Evolutionary conservation across 2,797 vertebrate genomes (phyloP).

Genomic region (Macropus fuliginosus): DNA sequence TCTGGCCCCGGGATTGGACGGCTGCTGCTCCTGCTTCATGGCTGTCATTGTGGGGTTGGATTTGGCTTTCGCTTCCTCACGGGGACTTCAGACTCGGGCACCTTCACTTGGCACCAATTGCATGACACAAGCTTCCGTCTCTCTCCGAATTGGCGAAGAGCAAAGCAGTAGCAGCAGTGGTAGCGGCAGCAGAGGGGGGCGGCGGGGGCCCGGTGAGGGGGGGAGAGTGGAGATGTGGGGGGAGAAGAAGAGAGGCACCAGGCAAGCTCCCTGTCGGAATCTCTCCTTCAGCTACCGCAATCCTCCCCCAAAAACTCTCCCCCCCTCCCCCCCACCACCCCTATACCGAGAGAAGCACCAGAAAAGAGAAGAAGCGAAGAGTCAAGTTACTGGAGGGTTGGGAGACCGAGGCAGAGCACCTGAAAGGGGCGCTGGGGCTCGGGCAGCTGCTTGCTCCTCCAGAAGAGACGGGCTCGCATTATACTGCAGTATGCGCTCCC

Average conservation of each 20-base stretch:
- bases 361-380: conserved; percentile 12
- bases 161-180: conserved; percentile 64
- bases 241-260: conserved; percentile 9
- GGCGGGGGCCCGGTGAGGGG: conserved; percentile 52
- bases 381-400: conserved; percentile 65
- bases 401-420: conserved; percentile 37
- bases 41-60: conserved; percentile 89
- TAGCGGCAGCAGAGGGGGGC: conserved; percentile 59
- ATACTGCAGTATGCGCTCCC: conserved; percentile 64
- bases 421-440: conserved; percentile 44
- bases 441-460: conserved; percentile 34
- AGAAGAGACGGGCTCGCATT: conserved; percentile 35
- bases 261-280: conserved; percentile 34
- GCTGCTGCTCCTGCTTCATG: conserved; percentile 90
- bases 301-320: conserved; percentile 49
- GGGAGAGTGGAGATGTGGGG: conserved; percentile 62
- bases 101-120: conserved; percentile 78
- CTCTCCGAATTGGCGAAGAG: conserved; percentile 56
- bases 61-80: conserved; percentile 69
- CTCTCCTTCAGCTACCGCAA: conserved; percentile 59
- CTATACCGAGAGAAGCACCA: not conserved
- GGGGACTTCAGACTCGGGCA: conserved; percentile 79
- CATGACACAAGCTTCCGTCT: conserved; percentile 82
- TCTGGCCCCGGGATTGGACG: conserved; percentile 82
- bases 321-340: conserved; percentile 50